These are phyloP conservation scores for Martes martes DNA, from an alignment of 2,113 vertebrate genomes.

Conservation along the genomic window DNA sequence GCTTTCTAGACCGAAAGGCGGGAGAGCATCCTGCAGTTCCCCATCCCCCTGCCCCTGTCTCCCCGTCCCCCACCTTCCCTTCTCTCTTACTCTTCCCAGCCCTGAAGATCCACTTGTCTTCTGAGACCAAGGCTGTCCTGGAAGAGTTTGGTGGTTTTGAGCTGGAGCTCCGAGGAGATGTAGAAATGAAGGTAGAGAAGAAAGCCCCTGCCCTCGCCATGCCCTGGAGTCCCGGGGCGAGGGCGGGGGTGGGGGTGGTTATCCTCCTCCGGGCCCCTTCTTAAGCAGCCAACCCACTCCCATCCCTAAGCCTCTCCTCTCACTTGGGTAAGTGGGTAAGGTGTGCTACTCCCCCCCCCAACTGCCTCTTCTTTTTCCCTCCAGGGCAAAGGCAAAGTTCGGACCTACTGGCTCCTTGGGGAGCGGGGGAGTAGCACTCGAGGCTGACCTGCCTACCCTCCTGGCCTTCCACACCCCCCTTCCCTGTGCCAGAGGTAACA, in stretches of 20 bases:
- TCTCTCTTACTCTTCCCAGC: conserved; percentile 76
- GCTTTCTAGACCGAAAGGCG: background rate
- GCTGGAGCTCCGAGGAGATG: conserved; percentile 89
- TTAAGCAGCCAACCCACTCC: background rate
- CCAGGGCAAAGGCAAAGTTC: conserved; percentile 90
- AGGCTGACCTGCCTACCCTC: conserved; percentile 60
- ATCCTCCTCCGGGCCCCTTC: background rate
- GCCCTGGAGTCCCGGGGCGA: background rate
- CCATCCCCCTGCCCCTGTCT: background rate
- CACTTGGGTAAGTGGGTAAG: background rate
- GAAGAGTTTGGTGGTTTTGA: conserved; percentile 89
- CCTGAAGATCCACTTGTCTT: conserved; percentile 92
- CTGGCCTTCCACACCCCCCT: background rate
- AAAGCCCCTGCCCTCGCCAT: background rate
- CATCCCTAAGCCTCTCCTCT: background rate
- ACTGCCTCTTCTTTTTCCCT: background rate
- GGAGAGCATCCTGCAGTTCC: background rate
- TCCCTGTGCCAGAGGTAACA: background rate
- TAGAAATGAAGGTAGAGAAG: conserved; percentile 89
- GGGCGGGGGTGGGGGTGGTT: background rate
- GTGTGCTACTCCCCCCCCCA: background rate
- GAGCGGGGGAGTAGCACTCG: conserved; percentile 76
- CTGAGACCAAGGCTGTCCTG: conserved; percentile 86
- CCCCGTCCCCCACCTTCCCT: background rate
- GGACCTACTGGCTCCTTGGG: conserved; percentile 90